Base-by-base conservation (phyloP, 2,113 vertebrate genomes). In the Phycodurus eques region DNA sequence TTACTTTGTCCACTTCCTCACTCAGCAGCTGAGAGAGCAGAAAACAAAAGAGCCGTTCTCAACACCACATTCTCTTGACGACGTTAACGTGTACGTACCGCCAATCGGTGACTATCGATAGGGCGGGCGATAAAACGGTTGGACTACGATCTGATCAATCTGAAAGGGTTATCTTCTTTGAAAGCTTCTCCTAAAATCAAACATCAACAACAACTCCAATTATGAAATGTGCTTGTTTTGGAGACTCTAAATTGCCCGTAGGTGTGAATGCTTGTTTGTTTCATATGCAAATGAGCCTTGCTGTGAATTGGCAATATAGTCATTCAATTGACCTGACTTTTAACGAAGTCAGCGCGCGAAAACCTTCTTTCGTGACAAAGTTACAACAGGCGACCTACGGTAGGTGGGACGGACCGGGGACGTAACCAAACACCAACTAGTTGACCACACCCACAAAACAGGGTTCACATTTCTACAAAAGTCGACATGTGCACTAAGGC, bases 1-100 rank as follows among this genome's bases (percentile, higher is more conserved):
- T 98, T 90, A 98, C 97, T 90, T 98, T 98, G 89, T 97, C 95
- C 88, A 96, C 95, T 86, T 98, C 97, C 85, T 99, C 97, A 76
- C 90, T 97, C 94, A 97, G 96, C 70, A 99, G 95, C 97, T 99
- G 94, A 65, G 56, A 59, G 27, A 91, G 15, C 85, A 61, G 27
- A 91, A 22, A n/a, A 43, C 27, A 27, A 87, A 90, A 91, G 90
- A 92, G 20, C 4, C 44, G 47, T 43, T 70, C 15, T 46, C 5
- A 44, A 73, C 6, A 53, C 33, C 11, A 46, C 4, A 35, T 20
- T 0, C 43, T 60, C 5, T 33, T 72, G 13, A 44, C 42, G 43
- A 1, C 31, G n/a, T 27, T 67, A 35, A 54, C 43, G 22, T 12
- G 9, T 43, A 22, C 11, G 13, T 33, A 9, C 10, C 14, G n/a